Conservation (phyloP, 1,140 invertebrate genomes). For the Drosophila nigromelanica region DNA sequence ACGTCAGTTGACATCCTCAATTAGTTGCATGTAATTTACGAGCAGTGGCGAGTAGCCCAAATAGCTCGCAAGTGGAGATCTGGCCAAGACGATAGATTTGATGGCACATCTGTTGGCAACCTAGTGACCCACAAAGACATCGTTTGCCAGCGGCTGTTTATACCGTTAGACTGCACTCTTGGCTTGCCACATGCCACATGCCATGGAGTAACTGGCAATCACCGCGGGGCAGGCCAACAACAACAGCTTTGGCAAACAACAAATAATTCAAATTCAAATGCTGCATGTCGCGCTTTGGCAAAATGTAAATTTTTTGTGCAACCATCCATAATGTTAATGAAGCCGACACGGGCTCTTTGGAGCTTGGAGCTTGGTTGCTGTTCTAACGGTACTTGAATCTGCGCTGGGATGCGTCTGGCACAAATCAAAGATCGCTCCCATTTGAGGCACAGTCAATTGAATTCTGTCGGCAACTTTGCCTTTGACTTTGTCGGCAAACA, state of each 20-base stretch:
- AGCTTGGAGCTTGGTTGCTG: conserved; percentile 11
- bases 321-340: conserved; percentile 75
- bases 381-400: conserved; percentile 60
- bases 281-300: conserved; percentile 18
- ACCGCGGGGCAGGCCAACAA: conserved; percentile 21
- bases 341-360: conserved; percentile 40
- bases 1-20: conserved; percentile 80
- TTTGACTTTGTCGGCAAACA: conserved; percentile 79
- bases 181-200: conserved; percentile 53
- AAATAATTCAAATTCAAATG: conserved; percentile 28
- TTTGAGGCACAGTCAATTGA: conserved; percentile 58
- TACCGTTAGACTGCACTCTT: conserved; percentile 67
- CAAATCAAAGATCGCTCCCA: conserved; percentile 45
- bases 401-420: conserved; percentile 25
- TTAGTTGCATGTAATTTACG: conserved; percentile 76
- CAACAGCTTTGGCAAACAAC: conserved; percentile 20
- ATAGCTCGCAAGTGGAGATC: conserved; percentile 14
- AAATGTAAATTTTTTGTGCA: conserved; percentile 72
- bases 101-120: conserved; percentile 62
- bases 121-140: conserved; percentile 71
- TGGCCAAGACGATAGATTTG: conserved; percentile 21
- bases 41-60: conserved; percentile 41
- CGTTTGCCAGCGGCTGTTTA: conserved; percentile 51
- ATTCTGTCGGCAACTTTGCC: conserved; percentile 65
- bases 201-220: not conserved